Evolutionary conservation across 2,888 invertebrate species (phyloP).

Genomic region (Rambutsinella grinnellia): DNA sequence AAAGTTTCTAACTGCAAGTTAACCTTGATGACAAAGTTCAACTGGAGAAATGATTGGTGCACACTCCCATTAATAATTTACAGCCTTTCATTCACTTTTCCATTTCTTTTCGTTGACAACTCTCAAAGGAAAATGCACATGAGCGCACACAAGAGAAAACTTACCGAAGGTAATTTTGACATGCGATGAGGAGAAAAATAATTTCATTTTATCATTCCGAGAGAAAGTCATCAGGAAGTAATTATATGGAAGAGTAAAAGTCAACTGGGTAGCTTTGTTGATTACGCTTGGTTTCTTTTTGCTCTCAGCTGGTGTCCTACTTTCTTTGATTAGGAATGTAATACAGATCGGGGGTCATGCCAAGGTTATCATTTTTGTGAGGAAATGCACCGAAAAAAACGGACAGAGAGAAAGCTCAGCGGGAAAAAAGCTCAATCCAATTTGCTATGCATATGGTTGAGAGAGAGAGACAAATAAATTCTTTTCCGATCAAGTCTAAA

Average conservation of each 20-base stretch:
- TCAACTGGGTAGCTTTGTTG: neutral
- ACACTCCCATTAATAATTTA: too few species aligned
- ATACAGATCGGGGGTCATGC: neutral
- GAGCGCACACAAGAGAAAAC: too few species aligned
- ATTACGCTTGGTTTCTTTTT: neutral
- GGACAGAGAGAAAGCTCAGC: neutral
- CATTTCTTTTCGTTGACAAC: too few species aligned
- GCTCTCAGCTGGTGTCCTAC: conserved; percentile 13
- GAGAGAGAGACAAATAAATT: conserved; percentile 3
- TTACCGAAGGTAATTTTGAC: too few species aligned
- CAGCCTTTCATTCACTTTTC: neutral
- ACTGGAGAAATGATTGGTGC: too few species aligned
- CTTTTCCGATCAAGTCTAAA: too few species aligned
- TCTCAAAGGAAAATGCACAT: conserved; percentile 14
- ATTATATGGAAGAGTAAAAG: neutral
- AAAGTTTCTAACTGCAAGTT: too few species aligned
- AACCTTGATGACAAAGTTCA: too few species aligned
- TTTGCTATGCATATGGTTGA: conserved; percentile 4
- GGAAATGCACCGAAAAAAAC: neutral
- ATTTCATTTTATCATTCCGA: too few species aligned
- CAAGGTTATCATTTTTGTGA: neutral
- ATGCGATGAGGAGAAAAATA: too few species aligned
- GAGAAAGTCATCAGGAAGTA: neutral
- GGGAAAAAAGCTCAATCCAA: neutral
- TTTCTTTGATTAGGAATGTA: conserved; percentile 20